Base-by-base conservation (phyloP, 2,888 invertebrate genomes). In the Trissolcus japonicus region DNA sequence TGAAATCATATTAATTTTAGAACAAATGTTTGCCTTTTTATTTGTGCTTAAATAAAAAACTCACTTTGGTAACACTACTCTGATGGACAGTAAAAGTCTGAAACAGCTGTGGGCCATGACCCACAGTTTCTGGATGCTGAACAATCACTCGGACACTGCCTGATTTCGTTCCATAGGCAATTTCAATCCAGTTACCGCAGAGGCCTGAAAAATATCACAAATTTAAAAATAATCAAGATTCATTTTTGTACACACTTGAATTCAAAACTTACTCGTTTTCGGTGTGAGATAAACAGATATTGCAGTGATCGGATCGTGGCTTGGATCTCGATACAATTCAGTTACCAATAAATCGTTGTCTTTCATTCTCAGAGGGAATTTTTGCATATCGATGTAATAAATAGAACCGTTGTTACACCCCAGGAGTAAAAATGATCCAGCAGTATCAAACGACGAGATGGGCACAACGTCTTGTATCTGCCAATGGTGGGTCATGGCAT, bases 371-470 rank as follows among this genome's bases (percentile, higher is more conserved):
- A 99, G 90, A 0, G 98, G 98, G 90, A 99, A 99, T 90, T 99
- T 99, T 90, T 99, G 98, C 99, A 99, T 99, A 97, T 97, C 98
- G 83, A 98, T 98, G 89, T 98, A 98, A 90, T 98, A 98, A 83
- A 98, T 98, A 63, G 97, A 96, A 11, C 99, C 99, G 84, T 98
- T 98, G 82, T 96, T 96, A 83, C 98, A 98, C 0, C 99, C 99
- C 0, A 99, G 92, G 41, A 99, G 90, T 1, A 99, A 91, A 88
- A 99, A 98, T 0, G 97, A 98, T 0, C 98, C 98, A 19, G 98
- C 98, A 0, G 98, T 98, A 89, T 99, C 99, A 87, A 97, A 97
- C 0, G 98, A 98, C 7, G 97, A 94, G 69, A 99, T 96, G 1
- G 98, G 96, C 16, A 97, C 95, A 13, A 98, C 95, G 89, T 98